Base-by-base conservation (phyloP, 2,888 invertebrate genomes). In the Elysia crispata region DNA sequence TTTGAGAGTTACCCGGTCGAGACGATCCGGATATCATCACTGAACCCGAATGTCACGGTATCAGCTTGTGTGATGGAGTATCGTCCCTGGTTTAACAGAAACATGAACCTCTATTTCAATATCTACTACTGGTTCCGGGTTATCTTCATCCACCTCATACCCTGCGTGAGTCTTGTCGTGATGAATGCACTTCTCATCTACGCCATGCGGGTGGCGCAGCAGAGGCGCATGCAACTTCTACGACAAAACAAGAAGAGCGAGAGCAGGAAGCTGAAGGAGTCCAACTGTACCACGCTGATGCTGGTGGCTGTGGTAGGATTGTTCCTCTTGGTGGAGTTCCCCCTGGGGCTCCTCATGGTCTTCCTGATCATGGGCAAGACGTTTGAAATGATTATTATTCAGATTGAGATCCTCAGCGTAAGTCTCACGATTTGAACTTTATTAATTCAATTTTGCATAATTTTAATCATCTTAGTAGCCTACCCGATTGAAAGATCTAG, bases 131-230 rank as follows among this genome's bases (percentile, higher is more conserved):
- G 95, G 89, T 97, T 97, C 92, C 94, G 98, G 20, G 96, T 97
- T 18, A 92, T 98, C 11, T 97, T 97, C 92, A 97, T 98, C n/a
- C 97, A 98, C 91, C 93, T 97, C 83, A 94, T 97, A 80, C 98
- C 98, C 0, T 98, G 98, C 93, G 95, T 96, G 15, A 95, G 96
- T 1, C 94, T 98, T 64, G 97, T 98, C 0, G 95, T 97, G 25
- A 94, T 98, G 75, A 98, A 98, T 91, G 95, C 96, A 0, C 93
- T 97, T 13, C 94, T 98, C 3, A 97, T 98, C 91, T 93, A 95
- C 76, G 97, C 97, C 0, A 95, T 98, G 94, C 94, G 95, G 77
- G 94, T 95, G 84, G 98, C 98, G 0, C 96, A 97, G 90, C 93
- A 94, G 79, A 95, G 96, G 83, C 93, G 97, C 54, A 95, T 95